A percentile compares a stretch with the other conserved stretches of the same genome.
Conservation (phyloP, 2,888 invertebrate species). For the Oithona nana region DNA sequence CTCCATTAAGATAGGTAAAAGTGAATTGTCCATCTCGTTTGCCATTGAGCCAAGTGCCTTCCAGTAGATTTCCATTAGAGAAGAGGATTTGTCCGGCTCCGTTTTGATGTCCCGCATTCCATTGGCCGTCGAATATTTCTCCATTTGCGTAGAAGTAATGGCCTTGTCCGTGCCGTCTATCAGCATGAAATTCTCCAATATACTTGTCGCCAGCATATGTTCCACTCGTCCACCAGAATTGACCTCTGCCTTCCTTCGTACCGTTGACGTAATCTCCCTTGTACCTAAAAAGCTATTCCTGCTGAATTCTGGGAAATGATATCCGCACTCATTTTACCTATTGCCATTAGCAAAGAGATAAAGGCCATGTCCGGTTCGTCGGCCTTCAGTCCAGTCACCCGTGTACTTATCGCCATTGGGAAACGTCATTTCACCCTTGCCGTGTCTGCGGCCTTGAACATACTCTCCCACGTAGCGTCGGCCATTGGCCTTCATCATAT, state of each 20-base stretch:
- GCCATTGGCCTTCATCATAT: conserved; percentile 2
- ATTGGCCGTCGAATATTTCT: background rate
- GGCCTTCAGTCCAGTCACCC: conserved; percentile 13
- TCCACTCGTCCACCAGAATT: conserved; percentile 15
- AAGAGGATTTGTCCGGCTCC: conserved; percentile 1
- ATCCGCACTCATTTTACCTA: background rate
- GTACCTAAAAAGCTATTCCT: too few relatives aligned
- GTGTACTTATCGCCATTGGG: conserved; percentile 15
- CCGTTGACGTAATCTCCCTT: conserved; percentile 13
- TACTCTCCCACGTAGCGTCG: conserved; percentile 5
- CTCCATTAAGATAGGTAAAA: conserved; percentile 11
- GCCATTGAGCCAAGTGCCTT: conserved; percentile 7
- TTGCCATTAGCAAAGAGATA: conserved; percentile 7
- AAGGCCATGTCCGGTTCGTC: conserved; percentile 5
- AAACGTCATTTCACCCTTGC: conserved; percentile 15
- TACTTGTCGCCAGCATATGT: conserved; percentile 10
- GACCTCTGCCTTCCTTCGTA: background rate
- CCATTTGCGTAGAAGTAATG: conserved; percentile 2
- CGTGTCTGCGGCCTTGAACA: background rate
- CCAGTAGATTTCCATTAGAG: conserved; percentile 7
- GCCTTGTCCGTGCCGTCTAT: conserved; percentile 10
- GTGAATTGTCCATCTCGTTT: background rate
- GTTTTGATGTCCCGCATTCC: conserved; percentile 6
- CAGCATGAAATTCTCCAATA: conserved; percentile 2
- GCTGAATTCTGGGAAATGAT: too few relatives aligned